Conservation (phyloP, 2,888 invertebrate species). For the Drosophila rubida region DNA sequence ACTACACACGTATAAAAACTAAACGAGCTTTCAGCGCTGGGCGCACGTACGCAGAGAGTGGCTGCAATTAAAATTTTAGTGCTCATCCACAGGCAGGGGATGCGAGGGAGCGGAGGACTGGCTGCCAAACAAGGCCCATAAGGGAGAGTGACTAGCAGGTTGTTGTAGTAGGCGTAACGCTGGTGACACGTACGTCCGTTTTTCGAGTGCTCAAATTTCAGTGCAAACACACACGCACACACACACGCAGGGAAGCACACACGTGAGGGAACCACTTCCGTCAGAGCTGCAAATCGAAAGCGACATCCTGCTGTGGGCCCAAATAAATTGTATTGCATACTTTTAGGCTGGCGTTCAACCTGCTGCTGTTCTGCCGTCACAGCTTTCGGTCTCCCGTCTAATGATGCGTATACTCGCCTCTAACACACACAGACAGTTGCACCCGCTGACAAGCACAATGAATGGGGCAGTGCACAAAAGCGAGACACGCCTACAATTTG, state of each 20-base stretch:
- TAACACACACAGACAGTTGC: background rate
- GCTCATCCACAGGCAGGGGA: conserved; percentile 32
- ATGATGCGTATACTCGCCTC: conserved; percentile 54
- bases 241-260: background rate
- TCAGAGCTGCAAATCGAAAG: conserved; percentile 59
- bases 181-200: conserved; percentile 48
- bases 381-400: conserved; percentile 49
- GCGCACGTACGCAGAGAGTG: conserved; percentile 69
- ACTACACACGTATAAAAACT: conserved; percentile 59
- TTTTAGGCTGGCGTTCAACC: conserved; percentile 39
- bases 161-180: conserved; percentile 23
- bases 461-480: conserved; percentile 50
- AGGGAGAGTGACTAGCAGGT: background rate
- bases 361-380: conserved; percentile 2
- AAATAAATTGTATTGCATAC: conserved; percentile 75
- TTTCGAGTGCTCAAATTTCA: conserved; percentile 58
- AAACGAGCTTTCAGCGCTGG: conserved; percentile 68
- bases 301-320: conserved; percentile 64
- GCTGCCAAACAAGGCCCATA: background rate
- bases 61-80: conserved; percentile 79
- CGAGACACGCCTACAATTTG: conserved; percentile 9
- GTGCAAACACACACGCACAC: conserved; percentile 35
- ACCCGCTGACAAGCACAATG: conserved; percentile 33
- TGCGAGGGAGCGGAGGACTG: background rate
- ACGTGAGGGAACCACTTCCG: conserved; percentile 49